A percentile compares a stretch with the other conserved stretches of the same genome.
Evolutionary conservation across 2,113 vertebrate species (phyloP).

Genomic region (Himantopus leucocephalus): DNA sequence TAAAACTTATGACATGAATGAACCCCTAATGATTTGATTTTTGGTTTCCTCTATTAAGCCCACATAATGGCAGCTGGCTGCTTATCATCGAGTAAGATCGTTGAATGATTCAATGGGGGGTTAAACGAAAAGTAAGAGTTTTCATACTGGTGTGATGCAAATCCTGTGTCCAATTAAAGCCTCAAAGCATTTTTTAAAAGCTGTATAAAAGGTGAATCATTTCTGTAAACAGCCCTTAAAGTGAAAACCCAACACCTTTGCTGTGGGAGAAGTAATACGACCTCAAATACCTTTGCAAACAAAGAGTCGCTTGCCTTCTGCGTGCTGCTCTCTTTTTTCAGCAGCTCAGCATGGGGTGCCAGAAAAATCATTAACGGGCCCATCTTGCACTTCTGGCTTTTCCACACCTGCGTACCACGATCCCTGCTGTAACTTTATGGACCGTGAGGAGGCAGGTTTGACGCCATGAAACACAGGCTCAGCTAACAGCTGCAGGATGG

Average conservation of each 20-base stretch:
- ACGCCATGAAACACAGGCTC: slow-evolving; percentile 69
- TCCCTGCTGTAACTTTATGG: slow-evolving; percentile 79
- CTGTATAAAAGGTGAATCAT: slow-evolving; percentile 62
- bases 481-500: slow-evolving; percentile 76
- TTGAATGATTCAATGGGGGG: neutral
- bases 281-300: slow-evolving; percentile 58
- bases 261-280: slow-evolving; percentile 27
- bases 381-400: slow-evolving; percentile 66
- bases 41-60: neutral
- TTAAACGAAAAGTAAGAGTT: slow-evolving; percentile 38
- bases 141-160: slow-evolving; percentile 14
- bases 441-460: slow-evolving; percentile 82
- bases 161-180: slow-evolving; percentile 10
- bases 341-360: slow-evolving; percentile 70
- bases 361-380: slow-evolving; percentile 65
- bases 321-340: neutral
- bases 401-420: slow-evolving; percentile 75
- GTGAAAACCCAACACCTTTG: slow-evolving; percentile 61
- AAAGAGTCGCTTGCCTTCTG: slow-evolving; percentile 38
- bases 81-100: neutral
- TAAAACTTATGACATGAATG: neutral
- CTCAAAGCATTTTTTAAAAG: slow-evolving; percentile 66
- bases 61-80: neutral
- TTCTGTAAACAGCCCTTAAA: slow-evolving; percentile 52
- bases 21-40: neutral